These are phyloP conservation scores for Theretra japonica DNA, from an alignment of 2,888 invertebrate genomes.

Conservation along the genomic window DNA sequence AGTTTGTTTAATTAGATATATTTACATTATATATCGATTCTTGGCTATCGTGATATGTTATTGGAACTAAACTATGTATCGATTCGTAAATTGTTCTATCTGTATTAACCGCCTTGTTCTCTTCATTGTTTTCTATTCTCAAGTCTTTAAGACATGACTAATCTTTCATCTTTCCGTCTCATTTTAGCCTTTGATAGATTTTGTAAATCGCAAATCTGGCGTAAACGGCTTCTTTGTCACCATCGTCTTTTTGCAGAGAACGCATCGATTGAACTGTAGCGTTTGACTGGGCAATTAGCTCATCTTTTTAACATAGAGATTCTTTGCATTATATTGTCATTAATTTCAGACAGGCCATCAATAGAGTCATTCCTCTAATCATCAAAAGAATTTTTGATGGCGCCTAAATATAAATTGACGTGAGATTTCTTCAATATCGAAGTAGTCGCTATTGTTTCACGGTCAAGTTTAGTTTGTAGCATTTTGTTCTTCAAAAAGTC, in stretches of 20 bases:
- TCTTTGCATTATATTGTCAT: slow-evolving; percentile 48
- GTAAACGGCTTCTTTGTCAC: slow-evolving; percentile 58
- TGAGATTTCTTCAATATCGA: slow-evolving; percentile 67
- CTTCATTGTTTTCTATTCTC: slow-evolving; percentile 45
- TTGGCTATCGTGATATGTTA: slow-evolving; percentile 52
- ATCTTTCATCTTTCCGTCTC: slow-evolving; percentile 61
- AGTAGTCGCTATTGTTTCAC: slow-evolving; percentile 50
- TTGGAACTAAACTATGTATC: slow-evolving; percentile 67
- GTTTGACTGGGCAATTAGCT: slow-evolving; percentile 64
- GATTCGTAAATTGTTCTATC: slow-evolving; percentile 53
- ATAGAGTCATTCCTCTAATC: slow-evolving; percentile 73
- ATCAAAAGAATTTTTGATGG: slow-evolving; percentile 51
- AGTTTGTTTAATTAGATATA: slow-evolving; percentile 40
- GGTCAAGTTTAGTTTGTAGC: slow-evolving; percentile 45
- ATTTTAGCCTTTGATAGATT: slow-evolving; percentile 66
- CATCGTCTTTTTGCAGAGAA: slow-evolving; percentile 51
- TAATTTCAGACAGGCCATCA: slow-evolving; percentile 67
- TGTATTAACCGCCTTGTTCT: slow-evolving; percentile 42
- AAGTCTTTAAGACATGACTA: slow-evolving; percentile 74
- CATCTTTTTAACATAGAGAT: slow-evolving; percentile 50
- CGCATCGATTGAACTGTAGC: slow-evolving; percentile 51
- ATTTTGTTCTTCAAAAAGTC: slow-evolving; percentile 67
- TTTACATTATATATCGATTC: slow-evolving; percentile 64
- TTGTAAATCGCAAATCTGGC: slow-evolving; percentile 72
- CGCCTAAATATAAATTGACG: slow-evolving; percentile 60